A percentile compares a stretch with the other conserved stretches of the same genome.
phyloP scores from a whole-genome alignment of 2,888 invertebrate species.

The Drosophila pseudotakahashii region DNA sequence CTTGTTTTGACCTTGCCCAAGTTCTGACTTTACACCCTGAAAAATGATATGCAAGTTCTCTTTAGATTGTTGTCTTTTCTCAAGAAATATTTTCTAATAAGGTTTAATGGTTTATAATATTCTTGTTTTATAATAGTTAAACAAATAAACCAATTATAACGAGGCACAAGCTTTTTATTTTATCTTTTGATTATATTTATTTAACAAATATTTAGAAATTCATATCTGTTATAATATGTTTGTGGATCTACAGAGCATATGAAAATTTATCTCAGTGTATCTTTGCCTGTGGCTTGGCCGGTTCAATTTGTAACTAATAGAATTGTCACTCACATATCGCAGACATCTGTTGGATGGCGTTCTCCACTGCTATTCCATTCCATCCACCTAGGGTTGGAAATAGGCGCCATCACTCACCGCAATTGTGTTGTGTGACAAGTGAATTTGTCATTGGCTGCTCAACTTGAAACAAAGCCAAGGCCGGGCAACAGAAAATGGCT shows the following conservation, averaged over 20 bases:
- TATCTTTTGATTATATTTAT: too few species aligned
- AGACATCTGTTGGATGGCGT: conserved; percentile 54
- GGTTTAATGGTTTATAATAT: too few species aligned
- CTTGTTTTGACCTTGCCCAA: conserved; percentile 22
- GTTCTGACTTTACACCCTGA: conserved; percentile 15
- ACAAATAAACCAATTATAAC: too few species aligned
- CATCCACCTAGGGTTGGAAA: conserved; percentile 13
- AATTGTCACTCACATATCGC: conserved; percentile 72
- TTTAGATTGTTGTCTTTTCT: too few species aligned
- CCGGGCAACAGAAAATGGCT: conserved; percentile 50
- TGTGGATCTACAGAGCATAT: too few species aligned
- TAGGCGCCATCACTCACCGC: conserved; percentile 69
- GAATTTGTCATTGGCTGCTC: conserved; percentile 71
- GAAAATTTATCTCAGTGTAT: too few species aligned
- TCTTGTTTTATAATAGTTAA: too few species aligned
- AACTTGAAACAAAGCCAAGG: conserved; percentile 71
- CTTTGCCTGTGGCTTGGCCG: conserved; percentile 12
- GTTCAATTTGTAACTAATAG: conserved; percentile 72
- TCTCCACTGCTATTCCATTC: conserved; percentile 15
- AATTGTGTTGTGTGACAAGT: conserved; percentile 74
- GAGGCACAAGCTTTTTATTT: too few species aligned
- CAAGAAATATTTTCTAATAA: too few species aligned
- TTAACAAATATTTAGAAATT: too few species aligned
- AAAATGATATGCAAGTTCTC: too few species aligned
- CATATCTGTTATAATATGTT: too few species aligned